Base-by-base conservation (phyloP, 2,888 invertebrate species). In the Blastobasis lacticolella region DNA sequence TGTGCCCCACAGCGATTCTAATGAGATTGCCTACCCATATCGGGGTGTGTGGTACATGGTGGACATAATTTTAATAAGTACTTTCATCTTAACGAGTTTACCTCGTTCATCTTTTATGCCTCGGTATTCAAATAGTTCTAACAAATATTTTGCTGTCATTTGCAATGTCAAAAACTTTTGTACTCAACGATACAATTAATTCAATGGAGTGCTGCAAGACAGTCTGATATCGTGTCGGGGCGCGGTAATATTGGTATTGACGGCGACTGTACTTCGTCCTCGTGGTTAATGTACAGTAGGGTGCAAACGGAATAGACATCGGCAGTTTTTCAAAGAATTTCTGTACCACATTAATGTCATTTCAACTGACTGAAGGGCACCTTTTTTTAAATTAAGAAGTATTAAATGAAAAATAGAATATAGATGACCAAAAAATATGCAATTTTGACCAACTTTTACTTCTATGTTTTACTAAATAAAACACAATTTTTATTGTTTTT, bases 241-340 rank as follows among this genome's bases (percentile, higher is more conserved):
- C 53, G 55, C 57, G 55, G 58, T 61, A 61, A 69, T 73, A 78
- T 78, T 73, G 69, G 73, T 75, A 77, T 76, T 77, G 77, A 73
- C 67, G 69, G 66, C 64, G 73, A 69, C 74, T 75, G 75, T 74
- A 71, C 72, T 62, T 61, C 55, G 65, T 67, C 45, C 8, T 37
- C 3, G 23, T 23, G 23, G 23, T 23, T 23, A 23, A 23, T 42
- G n/a, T 7, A 40, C 7, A 9, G 7, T 10, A 10, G 10, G n/a
- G 41, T 41, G 23, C 2, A 23, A 23, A 23, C 23, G 23, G 23
- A 23, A 23, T 23, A 23, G 23, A 23, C 2, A 23, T 23, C 23
- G 23, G 23, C 23, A 23, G 23, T 23, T 23, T n/a, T 23, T 23
- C 23, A 23, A 23, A 2, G 23, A 23, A 23, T 23, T 23, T 23